A percentile compares a stretch with the other conserved stretches of the same genome.
These are phyloP conservation scores for Hormaphis cornu DNA, from an alignment of 1,140 invertebrate species.

Conservation along the genomic window DNA sequence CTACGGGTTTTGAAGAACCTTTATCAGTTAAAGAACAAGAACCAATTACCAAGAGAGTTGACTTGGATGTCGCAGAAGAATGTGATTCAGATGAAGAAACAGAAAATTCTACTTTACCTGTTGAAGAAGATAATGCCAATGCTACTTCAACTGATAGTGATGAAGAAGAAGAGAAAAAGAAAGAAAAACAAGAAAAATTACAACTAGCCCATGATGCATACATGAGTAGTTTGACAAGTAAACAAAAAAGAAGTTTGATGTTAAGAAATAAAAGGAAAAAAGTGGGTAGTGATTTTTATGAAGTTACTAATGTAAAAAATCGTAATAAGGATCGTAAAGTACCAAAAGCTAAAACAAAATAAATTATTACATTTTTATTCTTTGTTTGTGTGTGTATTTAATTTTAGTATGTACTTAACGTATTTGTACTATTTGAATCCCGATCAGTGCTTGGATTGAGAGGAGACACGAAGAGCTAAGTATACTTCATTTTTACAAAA, in stretches of 20 bases:
- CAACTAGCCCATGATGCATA: conserved; percentile 42
- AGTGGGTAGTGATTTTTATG: conserved; percentile 87
- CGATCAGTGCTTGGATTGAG: too few relatives aligned
- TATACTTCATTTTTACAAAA: too few relatives aligned
- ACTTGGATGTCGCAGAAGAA: conserved; percentile 38
- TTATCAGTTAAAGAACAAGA: conserved; percentile 35
- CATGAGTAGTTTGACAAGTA: conserved; percentile 53
- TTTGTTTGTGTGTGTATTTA: background rate
- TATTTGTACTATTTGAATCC: too few relatives aligned
- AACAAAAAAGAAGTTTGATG: conserved; percentile 64
- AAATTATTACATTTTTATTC: background rate
- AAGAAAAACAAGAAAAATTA: conserved; percentile 35
- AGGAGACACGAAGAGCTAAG: too few relatives aligned
- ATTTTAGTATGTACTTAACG: background rate
- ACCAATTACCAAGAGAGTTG: conserved; percentile 37
- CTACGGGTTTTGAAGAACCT: conserved; percentile 63
- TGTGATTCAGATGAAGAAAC: conserved; percentile 34
- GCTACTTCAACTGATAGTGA: conserved; percentile 40
- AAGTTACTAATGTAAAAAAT: conserved; percentile 87
- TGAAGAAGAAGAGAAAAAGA: conserved; percentile 38
- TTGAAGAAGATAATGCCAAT: conserved; percentile 34
- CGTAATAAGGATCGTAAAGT: conserved; percentile 43
- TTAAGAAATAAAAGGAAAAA: conserved; percentile 69
- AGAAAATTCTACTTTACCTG: conserved; percentile 7
- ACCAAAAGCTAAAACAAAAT: conserved; percentile 3